These are phyloP conservation scores for Phoeniculus purpureus DNA, from an alignment of 2,797 vertebrate genomes.

Conservation along the genomic window DNA sequence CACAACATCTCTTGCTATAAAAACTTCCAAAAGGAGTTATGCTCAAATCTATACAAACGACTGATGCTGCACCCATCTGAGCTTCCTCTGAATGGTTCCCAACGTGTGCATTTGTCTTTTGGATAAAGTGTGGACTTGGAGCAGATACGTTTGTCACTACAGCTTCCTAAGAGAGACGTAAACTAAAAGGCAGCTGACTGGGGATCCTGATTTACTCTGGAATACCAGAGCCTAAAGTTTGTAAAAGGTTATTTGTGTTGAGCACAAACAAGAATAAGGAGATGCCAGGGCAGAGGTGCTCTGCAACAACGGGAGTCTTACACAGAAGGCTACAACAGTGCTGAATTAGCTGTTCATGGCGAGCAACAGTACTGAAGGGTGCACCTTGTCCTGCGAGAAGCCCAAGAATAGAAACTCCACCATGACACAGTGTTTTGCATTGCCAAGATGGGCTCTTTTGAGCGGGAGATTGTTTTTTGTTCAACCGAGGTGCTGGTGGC, in stretches of 20 bases:
- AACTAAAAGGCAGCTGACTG: neutral
- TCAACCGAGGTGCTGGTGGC: neutral
- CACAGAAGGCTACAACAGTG: neutral
- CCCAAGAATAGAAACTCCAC: neutral
- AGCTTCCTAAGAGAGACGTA: neutral
- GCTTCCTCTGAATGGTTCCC: neutral
- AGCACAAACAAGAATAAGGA: slow-evolving; percentile 35
- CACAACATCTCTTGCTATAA: neutral
- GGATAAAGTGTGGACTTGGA: neutral
- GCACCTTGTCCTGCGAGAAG: neutral
- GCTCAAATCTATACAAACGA: neutral
- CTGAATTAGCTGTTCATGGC: neutral
- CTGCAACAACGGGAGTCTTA: neutral
- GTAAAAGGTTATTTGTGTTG: neutral
- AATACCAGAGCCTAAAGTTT: slow-evolving; percentile 6
- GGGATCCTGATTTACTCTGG: neutral
- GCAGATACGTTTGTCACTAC: neutral
- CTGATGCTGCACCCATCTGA: neutral
- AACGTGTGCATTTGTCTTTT: neutral
- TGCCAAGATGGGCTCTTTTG: neutral
- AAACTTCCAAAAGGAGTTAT: slow-evolving; percentile 2
- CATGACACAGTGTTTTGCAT: neutral
- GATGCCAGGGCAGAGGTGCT: neutral
- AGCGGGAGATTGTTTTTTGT: neutral
- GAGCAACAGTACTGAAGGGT: neutral